Evolutionary conservation across 2,797 vertebrate species (phyloP).

Genomic region (Urosaurus nigricauda): DNA sequence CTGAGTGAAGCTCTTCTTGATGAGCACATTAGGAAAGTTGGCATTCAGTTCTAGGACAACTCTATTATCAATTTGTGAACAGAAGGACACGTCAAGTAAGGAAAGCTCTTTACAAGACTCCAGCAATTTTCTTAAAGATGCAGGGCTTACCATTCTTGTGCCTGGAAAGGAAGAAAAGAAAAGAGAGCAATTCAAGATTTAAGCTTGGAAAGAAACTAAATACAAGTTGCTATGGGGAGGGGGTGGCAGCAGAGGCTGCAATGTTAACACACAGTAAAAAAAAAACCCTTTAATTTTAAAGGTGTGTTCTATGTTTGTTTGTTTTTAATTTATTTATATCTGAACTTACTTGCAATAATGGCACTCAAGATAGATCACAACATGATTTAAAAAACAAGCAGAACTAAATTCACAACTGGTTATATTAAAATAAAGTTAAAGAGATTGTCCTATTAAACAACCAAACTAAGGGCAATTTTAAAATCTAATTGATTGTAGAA

Average conservation of each 20-base stretch:
- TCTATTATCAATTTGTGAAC: slow-evolving; percentile 94
- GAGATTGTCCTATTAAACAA: no score
- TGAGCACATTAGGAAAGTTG: slow-evolving; percentile 92
- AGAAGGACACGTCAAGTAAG: slow-evolving; percentile 97
- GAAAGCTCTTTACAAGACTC: slow-evolving; percentile 90
- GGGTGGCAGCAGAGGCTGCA: not conserved
- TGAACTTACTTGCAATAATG: no score
- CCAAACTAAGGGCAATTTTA: no score
- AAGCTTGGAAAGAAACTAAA: not conserved
- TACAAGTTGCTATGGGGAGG: not conserved
- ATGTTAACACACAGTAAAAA: not conserved
- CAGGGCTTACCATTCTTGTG: slow-evolving; percentile 91
- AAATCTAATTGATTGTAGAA: no score
- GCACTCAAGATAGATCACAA: no score
- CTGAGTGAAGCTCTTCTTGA: slow-evolving; percentile 98
- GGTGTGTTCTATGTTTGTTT: no score
- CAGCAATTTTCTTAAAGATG: slow-evolving; percentile 92
- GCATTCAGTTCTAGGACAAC: slow-evolving; percentile 90
- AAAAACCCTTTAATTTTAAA: not conserved
- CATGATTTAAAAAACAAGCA: no score
- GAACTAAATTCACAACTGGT: no score
- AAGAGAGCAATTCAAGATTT: not conserved
- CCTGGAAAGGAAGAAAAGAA: slow-evolving; percentile 79
- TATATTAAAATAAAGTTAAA: no score
- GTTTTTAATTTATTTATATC: not conserved